Base-by-base conservation (phyloP, 1,140 invertebrate species). In the Listronotus oregonensis region DNA sequence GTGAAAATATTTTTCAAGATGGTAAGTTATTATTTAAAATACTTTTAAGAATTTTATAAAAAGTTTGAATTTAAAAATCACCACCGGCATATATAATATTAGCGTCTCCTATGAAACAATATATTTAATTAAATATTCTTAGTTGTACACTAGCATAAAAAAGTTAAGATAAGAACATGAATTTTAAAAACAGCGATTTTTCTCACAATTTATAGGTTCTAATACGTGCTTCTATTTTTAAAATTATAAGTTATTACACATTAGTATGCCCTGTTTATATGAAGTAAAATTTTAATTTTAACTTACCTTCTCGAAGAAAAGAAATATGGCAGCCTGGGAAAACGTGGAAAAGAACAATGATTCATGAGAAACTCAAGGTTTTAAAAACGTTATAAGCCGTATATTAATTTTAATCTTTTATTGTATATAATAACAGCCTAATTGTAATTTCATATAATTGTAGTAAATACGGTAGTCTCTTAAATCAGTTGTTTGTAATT, bases 301-400 rank as follows among this genome's bases (percentile, higher is more conserved):
- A 32, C 56, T 14, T 59, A 47, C 43, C 56, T 47, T 32, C 56
- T 27, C n/a, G 2, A 42, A 49, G 44, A 34, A 47, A 61, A 51
- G 58, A 61, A 51, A 51, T 61, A 61, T 61, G 10, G 58, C 58
- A 32, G 58, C 18, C 58, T 39, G 58, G 58, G 39, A 61, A 61
- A 52, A 47, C 37, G 15, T 40, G 58, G 58, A 58, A 61, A 61
- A 51, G 58, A 61, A 61, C 58, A 61, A 61, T 61, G 47, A 50
- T 51, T 52, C 58, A 61, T 61, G 58, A 37, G 58, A 61, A 61
- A 61, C 40, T 61, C 58, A 49, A 59, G 56, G 56, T 49, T 49
- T 43, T 47, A 47, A 46, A 46, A 59, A 59, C 56, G 47, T 43
- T 59, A 49, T 49, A 27, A 59, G 17, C 56, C 46, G 18, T 37